phyloP scores from a whole-genome alignment of 2,797 vertebrate genomes.

The Chromobotia macracanthus region DNA sequence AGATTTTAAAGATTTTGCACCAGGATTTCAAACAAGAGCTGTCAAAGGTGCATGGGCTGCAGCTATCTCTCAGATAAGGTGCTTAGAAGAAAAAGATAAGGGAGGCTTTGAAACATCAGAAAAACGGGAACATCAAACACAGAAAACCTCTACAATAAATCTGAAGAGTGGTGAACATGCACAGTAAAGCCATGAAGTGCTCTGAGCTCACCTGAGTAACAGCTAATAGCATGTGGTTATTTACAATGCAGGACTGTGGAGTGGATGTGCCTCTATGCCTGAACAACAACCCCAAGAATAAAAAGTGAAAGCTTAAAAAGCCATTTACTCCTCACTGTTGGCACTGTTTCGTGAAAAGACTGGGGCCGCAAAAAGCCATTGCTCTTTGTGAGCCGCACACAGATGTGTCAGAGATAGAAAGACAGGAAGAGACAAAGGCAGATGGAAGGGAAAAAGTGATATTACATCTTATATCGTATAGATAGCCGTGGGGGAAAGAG shows the following conservation, averaged over 20 bases:
- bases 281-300: slow-evolving; percentile 39
- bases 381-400: slow-evolving; percentile 41
- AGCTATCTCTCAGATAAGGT: slow-evolving; percentile 8
- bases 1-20: slow-evolving; percentile 15
- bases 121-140: not conserved
- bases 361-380: not conserved
- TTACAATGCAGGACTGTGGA: slow-evolving; percentile 48
- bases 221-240: slow-evolving; percentile 39
- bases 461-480: slow-evolving; percentile 35
- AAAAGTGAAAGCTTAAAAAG: slow-evolving; percentile 45
- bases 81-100: not conserved
- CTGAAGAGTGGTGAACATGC: slow-evolving; percentile 15
- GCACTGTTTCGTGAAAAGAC: slow-evolving; percentile 29
- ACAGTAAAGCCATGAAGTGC: slow-evolving; percentile 28
- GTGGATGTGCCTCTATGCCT: slow-evolving; percentile 42
- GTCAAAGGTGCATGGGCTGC: slow-evolving; percentile 22
- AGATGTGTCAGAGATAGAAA: slow-evolving; percentile 24
- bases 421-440: slow-evolving; percentile 3
- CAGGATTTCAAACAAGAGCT: slow-evolving; percentile 7
- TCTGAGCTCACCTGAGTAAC: not conserved
- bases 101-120: slow-evolving; percentile 21
- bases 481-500: slow-evolving; percentile 33
- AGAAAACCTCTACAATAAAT: not conserved
- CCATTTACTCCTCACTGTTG: slow-evolving; percentile 45
- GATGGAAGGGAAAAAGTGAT: not conserved